Conservation (phyloP, 2,888 invertebrate species). For the Hedya salicella region DNA sequence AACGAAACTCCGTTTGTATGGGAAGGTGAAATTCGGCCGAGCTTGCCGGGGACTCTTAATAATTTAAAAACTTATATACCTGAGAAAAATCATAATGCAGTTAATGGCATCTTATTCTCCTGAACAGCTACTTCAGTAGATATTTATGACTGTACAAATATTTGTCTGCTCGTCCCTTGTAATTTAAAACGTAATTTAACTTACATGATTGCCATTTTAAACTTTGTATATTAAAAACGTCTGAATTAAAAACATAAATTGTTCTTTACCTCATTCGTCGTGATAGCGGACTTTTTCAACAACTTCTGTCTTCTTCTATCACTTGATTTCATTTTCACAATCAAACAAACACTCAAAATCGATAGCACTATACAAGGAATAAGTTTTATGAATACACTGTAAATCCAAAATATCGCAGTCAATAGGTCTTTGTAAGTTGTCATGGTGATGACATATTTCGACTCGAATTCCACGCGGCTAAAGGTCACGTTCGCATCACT, state of each 20-base stretch:
- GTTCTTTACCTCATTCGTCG: conserved; percentile 69
- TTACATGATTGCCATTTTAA: conserved; percentile 17
- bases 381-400: conserved; percentile 96
- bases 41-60: too few species aligned
- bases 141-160: background rate
- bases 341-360: conserved; percentile 90
- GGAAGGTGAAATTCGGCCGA: too few species aligned
- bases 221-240: background rate
- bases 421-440: conserved; percentile 87
- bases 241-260: background rate
- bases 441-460: conserved; percentile 87
- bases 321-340: conserved; percentile 91
- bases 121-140: too few species aligned
- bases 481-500: conserved; percentile 55
- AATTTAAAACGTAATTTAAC: conserved; percentile 18
- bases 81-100: too few species aligned
- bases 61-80: too few species aligned
- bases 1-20: too few species aligned
- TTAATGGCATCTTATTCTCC: too few species aligned
- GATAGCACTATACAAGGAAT: conserved; percentile 96
- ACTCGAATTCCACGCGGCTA: conserved; percentile 61
- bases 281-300: conserved; percentile 77
- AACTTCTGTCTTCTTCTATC: conserved; percentile 91
- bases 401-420: conserved; percentile 94
- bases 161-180: background rate